These are phyloP conservation scores for Sturmia bella DNA, from an alignment of 2,888 invertebrate species.

Conservation along the genomic window DNA sequence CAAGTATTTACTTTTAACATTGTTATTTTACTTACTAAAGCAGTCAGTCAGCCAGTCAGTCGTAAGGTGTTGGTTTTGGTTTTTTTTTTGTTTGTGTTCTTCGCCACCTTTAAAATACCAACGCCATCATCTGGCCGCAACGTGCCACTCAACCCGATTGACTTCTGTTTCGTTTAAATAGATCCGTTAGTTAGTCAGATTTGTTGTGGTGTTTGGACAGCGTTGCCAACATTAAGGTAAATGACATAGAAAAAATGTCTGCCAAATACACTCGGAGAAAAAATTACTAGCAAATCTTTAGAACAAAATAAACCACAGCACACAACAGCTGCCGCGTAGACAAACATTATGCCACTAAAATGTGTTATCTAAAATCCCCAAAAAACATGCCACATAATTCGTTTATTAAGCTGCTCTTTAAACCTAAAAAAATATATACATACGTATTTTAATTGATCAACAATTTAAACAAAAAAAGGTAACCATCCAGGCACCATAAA, in stretches of 20 bases:
- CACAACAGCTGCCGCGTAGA: too few relatives aligned
- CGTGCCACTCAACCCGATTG: constrained; percentile 3
- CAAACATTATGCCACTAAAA: too few relatives aligned
- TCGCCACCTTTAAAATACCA: background rate
- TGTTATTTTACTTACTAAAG: constrained; percentile 33
- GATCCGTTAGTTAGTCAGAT: constrained; percentile 29
- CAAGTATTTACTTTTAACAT: constrained; percentile 26
- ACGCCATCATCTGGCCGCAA: constrained; percentile 18
- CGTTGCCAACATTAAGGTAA: background rate
- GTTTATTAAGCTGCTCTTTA: too few relatives aligned
- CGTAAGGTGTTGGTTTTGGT: too few relatives aligned
- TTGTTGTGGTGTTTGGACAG: background rate
- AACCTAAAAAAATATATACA: too few relatives aligned
- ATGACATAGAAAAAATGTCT: constrained; percentile 1
- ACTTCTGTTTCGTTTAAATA: constrained; percentile 27
- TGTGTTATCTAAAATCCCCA: too few relatives aligned
- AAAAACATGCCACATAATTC: too few relatives aligned
- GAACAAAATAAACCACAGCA: too few relatives aligned
- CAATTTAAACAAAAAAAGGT: too few relatives aligned
- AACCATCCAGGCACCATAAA: too few relatives aligned
- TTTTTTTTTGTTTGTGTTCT: background rate
- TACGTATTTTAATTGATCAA: too few relatives aligned
- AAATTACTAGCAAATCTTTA: background rate
- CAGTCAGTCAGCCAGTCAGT: too few relatives aligned
- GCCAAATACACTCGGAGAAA: constrained; percentile 9